Base-by-base conservation (phyloP, 2,113 vertebrate species). In the Brachirus orientalis region DNA sequence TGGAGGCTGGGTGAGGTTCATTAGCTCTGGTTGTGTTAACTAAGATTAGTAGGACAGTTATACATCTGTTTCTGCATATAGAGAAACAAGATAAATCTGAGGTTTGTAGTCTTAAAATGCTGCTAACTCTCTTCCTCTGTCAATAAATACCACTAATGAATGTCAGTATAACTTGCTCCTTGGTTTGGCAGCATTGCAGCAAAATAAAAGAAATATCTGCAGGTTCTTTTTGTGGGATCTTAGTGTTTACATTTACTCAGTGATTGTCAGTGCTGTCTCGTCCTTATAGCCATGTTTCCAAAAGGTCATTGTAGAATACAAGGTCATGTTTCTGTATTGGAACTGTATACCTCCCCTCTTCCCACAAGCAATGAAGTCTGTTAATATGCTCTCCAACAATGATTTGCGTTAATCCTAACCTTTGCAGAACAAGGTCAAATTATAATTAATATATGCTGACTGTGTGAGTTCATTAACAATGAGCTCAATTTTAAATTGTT, bases 21-120 rank as follows among this genome's bases (percentile, higher is more conserved):
- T 89, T 83, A 80, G 69, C 80, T 77, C 47, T 66, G 56, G 66
- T 84, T 81, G 68, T 79, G 59, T 28, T 37, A 59, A 46, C 61
- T 67, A 53, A 67, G 59, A 75, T 77, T 80, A 82, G 67, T 85
- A 72, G 78, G 79, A 70, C 77, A 65, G 45, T 62, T 44, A 52
- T 7, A 71, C 50, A 59, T 18, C 10, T 61, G 55, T 41, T 45
- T 35, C 7, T 28, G 22, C 22, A 28, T 28, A 3, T 3, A 28
- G 2, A 28, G 20, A 13, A 38, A 60, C 19, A 19, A 60, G 20
- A 62, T 17, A 50, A 22, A 36, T 18, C n/a, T n/a, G n/a, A n/a
- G n/a, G n/a, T 20, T 36, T 36, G 20, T 47, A n/a, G 10, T 37
- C 41, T 45, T n/a, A 28, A 43, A 44, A 59, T 33, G 20, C 16